Evolutionary conservation across 1,140 invertebrate species (phyloP).

Genomic region (Drosophila micromelanica): DNA sequence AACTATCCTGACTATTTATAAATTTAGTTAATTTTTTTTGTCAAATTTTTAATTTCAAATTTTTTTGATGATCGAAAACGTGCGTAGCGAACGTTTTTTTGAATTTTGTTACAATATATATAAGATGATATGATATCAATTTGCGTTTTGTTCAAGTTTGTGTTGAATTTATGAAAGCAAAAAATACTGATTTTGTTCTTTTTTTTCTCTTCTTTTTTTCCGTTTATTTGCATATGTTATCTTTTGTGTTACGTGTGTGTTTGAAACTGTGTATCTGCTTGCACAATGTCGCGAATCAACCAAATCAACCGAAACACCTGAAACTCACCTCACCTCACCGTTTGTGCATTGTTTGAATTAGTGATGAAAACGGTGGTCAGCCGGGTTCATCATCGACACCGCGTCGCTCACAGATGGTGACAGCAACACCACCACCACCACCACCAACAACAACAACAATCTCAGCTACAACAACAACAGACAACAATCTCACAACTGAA

Average conservation of each 20-base stretch:
- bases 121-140: constrained; percentile 3
- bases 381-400: constrained; percentile 67
- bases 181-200: constrained; percentile 55
- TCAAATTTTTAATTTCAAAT: constrained; percentile 31
- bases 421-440: constrained; percentile 31
- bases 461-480: constrained; percentile 44
- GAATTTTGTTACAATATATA: no score
- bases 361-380: constrained; percentile 66
- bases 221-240: constrained; percentile 78
- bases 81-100: constrained; percentile 57
- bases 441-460: constrained; percentile 39
- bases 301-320: constrained; percentile 21
- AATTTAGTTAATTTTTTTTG: constrained; percentile 25
- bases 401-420: constrained; percentile 47
- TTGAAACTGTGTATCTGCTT: constrained; percentile 73
- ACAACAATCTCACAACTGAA: constrained; percentile 40
- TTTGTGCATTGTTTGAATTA: constrained; percentile 32
- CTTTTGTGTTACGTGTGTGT: constrained; percentile 73
- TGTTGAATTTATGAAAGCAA: constrained; percentile 27
- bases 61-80: constrained; percentile 33
- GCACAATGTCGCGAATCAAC: constrained; percentile 33
- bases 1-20: constrained; percentile 5
- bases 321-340: constrained; percentile 58
- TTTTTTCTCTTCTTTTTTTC: constrained; percentile 48
- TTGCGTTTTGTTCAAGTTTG: constrained; percentile 55